These are phyloP conservation scores for Stomatorhinus ivindoensis DNA, from an alignment of 2,113 vertebrate genomes.

Conservation along the genomic window DNA sequence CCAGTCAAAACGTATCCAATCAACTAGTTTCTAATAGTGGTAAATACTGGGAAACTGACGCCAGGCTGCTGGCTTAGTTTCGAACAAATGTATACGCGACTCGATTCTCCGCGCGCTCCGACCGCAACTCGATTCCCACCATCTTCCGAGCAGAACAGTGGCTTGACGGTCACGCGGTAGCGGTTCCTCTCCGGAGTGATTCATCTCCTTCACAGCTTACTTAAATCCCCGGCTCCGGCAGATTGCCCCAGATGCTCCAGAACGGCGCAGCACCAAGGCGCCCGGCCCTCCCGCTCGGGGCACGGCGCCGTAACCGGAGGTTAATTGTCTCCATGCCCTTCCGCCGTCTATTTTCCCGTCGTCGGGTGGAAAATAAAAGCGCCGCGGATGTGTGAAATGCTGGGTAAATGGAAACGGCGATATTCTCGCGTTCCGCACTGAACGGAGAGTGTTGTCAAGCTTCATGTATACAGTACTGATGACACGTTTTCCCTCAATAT, in stretches of 20 bases:
- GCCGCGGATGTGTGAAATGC: background rate
- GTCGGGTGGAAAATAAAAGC: background rate
- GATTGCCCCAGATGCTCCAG: background rate
- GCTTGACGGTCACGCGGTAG: background rate
- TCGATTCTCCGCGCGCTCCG: background rate
- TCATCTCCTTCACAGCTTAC: background rate
- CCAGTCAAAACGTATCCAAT: background rate
- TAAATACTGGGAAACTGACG: background rate
- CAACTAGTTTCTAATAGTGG: background rate
- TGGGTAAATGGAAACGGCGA: background rate
- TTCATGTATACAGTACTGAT: background rate
- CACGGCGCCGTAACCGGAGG: background rate
- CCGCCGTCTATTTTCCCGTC: background rate
- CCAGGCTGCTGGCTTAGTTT: background rate
- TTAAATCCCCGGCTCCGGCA: background rate
- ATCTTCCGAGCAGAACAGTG: background rate
- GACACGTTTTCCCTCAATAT: background rate
- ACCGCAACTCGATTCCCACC: background rate
- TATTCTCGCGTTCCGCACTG: background rate
- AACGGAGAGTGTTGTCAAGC: too few relatives aligned
- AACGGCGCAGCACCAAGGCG: background rate
- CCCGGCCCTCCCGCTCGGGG: background rate
- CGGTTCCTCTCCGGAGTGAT: background rate
- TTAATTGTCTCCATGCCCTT: constrained; percentile 4
- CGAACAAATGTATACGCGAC: background rate